Evolutionary conservation across 2,113 vertebrate genomes (phyloP), one percentile per base, ranked within the genome.

Genomic region (Nothocercus julius): DNA sequence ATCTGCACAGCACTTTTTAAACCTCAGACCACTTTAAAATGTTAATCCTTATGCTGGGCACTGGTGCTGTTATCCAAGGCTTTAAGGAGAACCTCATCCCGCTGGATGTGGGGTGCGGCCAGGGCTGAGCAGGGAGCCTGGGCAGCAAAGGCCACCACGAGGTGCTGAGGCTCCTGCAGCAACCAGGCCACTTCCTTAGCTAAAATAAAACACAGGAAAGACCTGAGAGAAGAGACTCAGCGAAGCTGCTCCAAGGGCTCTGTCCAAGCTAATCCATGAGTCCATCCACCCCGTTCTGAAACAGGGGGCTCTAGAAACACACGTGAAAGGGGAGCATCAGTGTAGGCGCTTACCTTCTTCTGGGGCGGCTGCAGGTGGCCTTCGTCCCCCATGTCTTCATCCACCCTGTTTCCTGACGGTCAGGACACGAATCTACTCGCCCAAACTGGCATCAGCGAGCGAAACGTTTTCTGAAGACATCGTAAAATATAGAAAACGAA

Each of bases 361-460:
- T 66, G 27, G 59, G 45, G 45, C 56, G 34, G 59, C 53, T 66
- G 66, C 56, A 78, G 78, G 19, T 0, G 0, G 34, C 44, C 70
- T 75, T 30, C 75, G 42, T 13, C 9, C 69, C 25, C 34, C 0
- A 0, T 25, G 32, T 15, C 80, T 56, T 61, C 78, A 19, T 0
- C 45, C 19, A 25, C 59, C 78, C 68, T 10, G 1, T 15, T 21
- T 56, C 28, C 51, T 8, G 49, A 11, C 5, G 54, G 34, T 51
- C 77, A 67, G 30, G 18, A 16, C 1, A 3, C 44, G 24, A 7
- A 3, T 16, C 27, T 32, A 2, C 63, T 83, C 51, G 30, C 7
- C 11, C 34, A 9, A 17, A 16, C 7, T 0, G 0, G 28, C 51
- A 38, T 32, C 80, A 36, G 32, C 0, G 0, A 69, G 61, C 2